A percentile compares a stretch with the other conserved stretches of the same genome.
phyloP scores from a whole-genome alignment of 2,113 vertebrate species.

The Verasper variegatus region DNA sequence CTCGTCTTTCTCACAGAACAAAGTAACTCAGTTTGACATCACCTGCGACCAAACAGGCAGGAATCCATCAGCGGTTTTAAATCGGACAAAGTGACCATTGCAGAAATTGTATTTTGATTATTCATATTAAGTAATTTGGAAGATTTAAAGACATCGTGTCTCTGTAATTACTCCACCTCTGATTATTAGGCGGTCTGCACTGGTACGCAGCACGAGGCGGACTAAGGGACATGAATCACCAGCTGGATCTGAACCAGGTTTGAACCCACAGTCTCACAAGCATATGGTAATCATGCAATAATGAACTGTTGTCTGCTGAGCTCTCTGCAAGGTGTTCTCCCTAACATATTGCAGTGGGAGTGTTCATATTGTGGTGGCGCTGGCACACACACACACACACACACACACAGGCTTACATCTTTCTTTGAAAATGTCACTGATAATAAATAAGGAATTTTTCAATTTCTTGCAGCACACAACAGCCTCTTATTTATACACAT shows the following conservation, averaged over 20 bases:
- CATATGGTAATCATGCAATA: slow-evolving; percentile 71
- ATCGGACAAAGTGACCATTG: slow-evolving; percentile 6
- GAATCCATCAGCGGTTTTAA: slow-evolving; percentile 17
- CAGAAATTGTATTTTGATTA: neutral
- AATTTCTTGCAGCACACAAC: neutral
- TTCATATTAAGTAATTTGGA: neutral
- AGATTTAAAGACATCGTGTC: neutral
- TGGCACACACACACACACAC: neutral
- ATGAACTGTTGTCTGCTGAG: slow-evolving; percentile 63
- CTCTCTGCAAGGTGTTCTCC: slow-evolving; percentile 58
- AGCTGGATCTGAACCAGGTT: slow-evolving; percentile 67
- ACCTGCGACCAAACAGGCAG: slow-evolving; percentile 48
- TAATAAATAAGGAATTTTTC: neutral
- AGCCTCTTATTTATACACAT: neutral
- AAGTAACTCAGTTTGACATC: slow-evolving; percentile 55
- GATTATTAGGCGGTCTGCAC: slow-evolving; percentile 13
- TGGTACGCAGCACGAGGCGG: slow-evolving; percentile 6
- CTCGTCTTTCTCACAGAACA: slow-evolving; percentile 27
- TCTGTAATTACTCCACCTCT: slow-evolving; percentile 21
- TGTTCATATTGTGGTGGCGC: slow-evolving; percentile 36
- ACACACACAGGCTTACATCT: neutral
- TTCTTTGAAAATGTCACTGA: slow-evolving; percentile 33
- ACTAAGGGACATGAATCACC: slow-evolving; percentile 53
- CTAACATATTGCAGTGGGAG: slow-evolving; percentile 57
- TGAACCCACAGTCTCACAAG: slow-evolving; percentile 62